phyloP scores from a whole-genome alignment of 2,797 vertebrate genomes.

The Hemitrygon akajei region DNA sequence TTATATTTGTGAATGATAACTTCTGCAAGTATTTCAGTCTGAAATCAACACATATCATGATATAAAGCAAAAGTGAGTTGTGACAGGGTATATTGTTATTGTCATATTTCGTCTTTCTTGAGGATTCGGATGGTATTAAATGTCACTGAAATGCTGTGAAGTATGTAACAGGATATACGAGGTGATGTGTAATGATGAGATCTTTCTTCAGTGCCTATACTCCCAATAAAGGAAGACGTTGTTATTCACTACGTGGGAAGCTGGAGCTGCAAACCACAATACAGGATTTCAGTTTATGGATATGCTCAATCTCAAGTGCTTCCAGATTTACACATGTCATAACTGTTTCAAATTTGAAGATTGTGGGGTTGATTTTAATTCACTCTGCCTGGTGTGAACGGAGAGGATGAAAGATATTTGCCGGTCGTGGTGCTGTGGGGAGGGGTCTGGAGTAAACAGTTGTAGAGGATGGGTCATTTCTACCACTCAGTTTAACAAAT shows the following conservation, averaged over 20 bases:
- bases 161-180: background rate
- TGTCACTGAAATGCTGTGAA: background rate
- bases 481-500: background rate
- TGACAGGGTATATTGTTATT: background rate
- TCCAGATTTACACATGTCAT: background rate
- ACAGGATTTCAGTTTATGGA: background rate
- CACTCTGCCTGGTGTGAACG: background rate
- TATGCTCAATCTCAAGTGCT: background rate
- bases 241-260: background rate
- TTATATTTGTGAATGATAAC: background rate
- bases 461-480: background rate
- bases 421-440: background rate
- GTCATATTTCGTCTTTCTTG: background rate
- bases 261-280: background rate
- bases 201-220: background rate
- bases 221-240: background rate
- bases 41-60: background rate
- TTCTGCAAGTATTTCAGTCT: background rate
- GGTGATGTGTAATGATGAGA: background rate
- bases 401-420: background rate
- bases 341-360: conserved; percentile 1
- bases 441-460: too few relatives aligned
- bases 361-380: background rate
- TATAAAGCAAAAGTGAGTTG: background rate
- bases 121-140: background rate